Conservation (phyloP, 2,113 vertebrate genomes). For the Colinus virginianus region DNA sequence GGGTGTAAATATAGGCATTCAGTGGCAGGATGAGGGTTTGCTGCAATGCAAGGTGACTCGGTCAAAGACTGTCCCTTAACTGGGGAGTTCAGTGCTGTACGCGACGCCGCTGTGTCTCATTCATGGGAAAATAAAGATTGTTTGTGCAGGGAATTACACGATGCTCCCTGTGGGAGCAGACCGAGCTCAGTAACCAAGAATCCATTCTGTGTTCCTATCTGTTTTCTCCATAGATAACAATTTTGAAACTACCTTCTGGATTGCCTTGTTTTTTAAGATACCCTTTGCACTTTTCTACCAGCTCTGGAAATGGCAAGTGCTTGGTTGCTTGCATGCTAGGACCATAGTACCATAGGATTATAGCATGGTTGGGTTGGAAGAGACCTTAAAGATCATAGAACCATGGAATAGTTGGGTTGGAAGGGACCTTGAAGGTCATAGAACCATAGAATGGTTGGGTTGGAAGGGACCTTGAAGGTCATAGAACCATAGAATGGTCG, state of each 20-base stretch:
- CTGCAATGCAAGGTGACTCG: not conserved
- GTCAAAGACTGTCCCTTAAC: slow-evolving; percentile 11
- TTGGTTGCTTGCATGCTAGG: rapidly evolving
- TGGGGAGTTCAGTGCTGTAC: slow-evolving; percentile 4
- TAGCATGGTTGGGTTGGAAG: too few relatives aligned
- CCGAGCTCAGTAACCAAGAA: not conserved
- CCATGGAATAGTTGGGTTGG: too few relatives aligned
- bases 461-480: too few relatives aligned
- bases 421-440: too few relatives aligned
- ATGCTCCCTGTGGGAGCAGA: not conserved
- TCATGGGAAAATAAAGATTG: not conserved
- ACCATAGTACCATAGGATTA: not conserved
- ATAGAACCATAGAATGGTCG: too few relatives aligned
- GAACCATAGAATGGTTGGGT: too few relatives aligned
- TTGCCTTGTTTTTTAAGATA: not conserved
- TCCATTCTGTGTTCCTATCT: rapidly evolving
- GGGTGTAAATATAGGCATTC: slow-evolving; percentile 44
- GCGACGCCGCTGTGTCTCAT: not conserved
- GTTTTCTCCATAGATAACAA: not conserved
- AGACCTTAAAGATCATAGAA: too few relatives aligned
- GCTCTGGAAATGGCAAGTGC: not conserved
- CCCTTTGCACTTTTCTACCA: not conserved
- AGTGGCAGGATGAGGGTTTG: not conserved
- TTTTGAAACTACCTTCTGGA: not conserved
- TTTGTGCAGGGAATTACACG: not conserved